Base-by-base conservation (phyloP, 2,113 vertebrate species). In the Phylloscopus whistleri region DNA sequence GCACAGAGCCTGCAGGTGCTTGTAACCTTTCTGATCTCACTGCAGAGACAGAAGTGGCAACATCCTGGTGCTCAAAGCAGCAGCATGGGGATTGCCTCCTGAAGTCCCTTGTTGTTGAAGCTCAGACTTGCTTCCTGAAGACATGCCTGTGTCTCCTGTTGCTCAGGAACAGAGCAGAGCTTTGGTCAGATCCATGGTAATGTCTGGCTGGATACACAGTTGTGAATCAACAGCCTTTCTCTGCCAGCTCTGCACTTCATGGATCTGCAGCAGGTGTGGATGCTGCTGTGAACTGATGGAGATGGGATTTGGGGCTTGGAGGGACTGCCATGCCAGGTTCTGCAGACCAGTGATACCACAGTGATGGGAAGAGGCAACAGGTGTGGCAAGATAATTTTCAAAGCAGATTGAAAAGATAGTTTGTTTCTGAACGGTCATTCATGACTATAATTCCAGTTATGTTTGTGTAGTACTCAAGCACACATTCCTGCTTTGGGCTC, bases 81-180 rank as follows among this genome's bases (percentile, higher is more conserved):
- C 46, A 77, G 37, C 51, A 6, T 14, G 37, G 37, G 58, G 20
- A 70, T 10, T 51, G 51, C 10, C 46, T 16, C 43, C 48, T 59
- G 30, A 44, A 44, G 23, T 76, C 39, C 17, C 35, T 49, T 44
- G 10, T 6, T 35, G 43, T 1, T 87, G 43, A 56, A 93, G 56
- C 62, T 77, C 60, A 56, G 39, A 10, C 4, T 56, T 58, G 18
- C 22, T 70, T 75, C 78, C 52, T 53, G 30, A 52, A 55, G 46
- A n/a, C 52, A 6, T 5, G 27, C 18, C 28, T 0, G 0, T 55
- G 22, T 43, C 35, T 87, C 44, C n/a, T 79, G 58, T 48, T 46
- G 48, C 58, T 85, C 58, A 77, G 72, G 60, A 56, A 13, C 9
- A 48, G 59, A 48, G 51, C 8, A 12, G 26, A 59, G 63, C 27